Percentiles rank a stretch among this genome's conserved stretches.
These are phyloP conservation scores for Lutjanus argentimaculatus DNA, from an alignment of 2,797 vertebrate species.

Conservation along the genomic window DNA sequence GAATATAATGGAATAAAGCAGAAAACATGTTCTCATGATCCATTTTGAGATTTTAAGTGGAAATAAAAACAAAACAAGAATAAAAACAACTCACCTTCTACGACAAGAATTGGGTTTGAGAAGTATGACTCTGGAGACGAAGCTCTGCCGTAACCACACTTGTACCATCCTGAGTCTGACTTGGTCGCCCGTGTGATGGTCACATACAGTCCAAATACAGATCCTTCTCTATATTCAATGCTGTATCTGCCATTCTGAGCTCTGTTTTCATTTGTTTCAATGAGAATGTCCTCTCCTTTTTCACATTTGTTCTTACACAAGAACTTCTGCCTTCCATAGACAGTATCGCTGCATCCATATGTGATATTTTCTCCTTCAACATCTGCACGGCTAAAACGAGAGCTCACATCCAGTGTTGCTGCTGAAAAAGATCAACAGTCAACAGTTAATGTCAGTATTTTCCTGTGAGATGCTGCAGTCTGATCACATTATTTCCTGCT, in stretches of 20 bases:
- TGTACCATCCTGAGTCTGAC: neutral
- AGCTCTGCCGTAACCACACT: slow-evolving; percentile 5
- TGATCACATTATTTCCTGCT: too few relatives aligned
- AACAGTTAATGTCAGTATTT: neutral
- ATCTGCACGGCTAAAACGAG: accelerated
- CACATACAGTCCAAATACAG: accelerated
- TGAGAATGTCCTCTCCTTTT: neutral
- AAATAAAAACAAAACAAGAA: too few relatives aligned
- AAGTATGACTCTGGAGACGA: neutral
- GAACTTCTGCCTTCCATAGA: neutral
- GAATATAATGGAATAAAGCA: too few relatives aligned
- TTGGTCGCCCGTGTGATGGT: neutral
- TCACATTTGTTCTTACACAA: neutral
- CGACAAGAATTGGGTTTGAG: accelerated
- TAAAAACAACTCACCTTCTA: neutral
- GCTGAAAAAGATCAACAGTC: neutral
- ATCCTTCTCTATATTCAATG: neutral
- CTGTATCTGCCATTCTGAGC: neutral
- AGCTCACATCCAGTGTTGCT: accelerated
- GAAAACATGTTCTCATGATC: too few relatives aligned
- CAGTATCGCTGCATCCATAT: too few relatives aligned
- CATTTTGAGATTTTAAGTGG: neutral
- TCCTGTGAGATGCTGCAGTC: too few relatives aligned
- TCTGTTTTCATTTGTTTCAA: neutral
- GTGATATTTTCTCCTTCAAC: too few relatives aligned